Conservation (phyloP, 2,113 vertebrate species). For the Solea senegalensis region DNA sequence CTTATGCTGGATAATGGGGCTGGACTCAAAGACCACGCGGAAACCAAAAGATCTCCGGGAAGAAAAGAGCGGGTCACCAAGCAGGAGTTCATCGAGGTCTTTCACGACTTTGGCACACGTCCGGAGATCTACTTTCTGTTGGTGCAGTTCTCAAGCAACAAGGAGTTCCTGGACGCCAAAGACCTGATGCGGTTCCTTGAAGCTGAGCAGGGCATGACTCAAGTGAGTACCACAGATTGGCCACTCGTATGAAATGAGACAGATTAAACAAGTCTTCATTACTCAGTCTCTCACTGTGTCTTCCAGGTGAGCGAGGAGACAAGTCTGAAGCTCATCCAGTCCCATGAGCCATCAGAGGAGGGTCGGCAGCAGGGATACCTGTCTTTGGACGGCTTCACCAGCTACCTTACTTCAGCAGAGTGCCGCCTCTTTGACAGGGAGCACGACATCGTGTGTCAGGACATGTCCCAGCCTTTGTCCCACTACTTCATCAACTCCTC, state of each 20-base stretch:
- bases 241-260: neutral
- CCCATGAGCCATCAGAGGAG: slow-evolving; percentile 90
- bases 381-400: slow-evolving; percentile 93
- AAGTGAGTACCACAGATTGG: slow-evolving; percentile 76
- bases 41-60: slow-evolving; percentile 26
- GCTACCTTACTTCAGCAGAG: slow-evolving; percentile 92
- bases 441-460: slow-evolving; percentile 90
- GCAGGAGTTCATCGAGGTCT: slow-evolving; percentile 92
- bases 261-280: neutral
- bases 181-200: slow-evolving; percentile 96
- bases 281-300: neutral
- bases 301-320: slow-evolving; percentile 88
- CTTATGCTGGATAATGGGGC: slow-evolving; percentile 27
- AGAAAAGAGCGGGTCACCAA: slow-evolving; percentile 79
- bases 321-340: slow-evolving; percentile 90
- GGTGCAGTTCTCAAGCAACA: slow-evolving; percentile 98
- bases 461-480: slow-evolving; percentile 93
- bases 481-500: slow-evolving; percentile 97
- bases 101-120: slow-evolving; percentile 94
- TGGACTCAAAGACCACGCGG: slow-evolving; percentile 32
- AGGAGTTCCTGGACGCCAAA: slow-evolving; percentile 94
- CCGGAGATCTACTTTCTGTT: slow-evolving; percentile 97
- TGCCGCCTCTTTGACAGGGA: slow-evolving; percentile 93
- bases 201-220: slow-evolving; percentile 93
- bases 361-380: slow-evolving; percentile 89